Conservation (phyloP, 2,888 invertebrate genomes). For the Rotaria macrura region DNA sequence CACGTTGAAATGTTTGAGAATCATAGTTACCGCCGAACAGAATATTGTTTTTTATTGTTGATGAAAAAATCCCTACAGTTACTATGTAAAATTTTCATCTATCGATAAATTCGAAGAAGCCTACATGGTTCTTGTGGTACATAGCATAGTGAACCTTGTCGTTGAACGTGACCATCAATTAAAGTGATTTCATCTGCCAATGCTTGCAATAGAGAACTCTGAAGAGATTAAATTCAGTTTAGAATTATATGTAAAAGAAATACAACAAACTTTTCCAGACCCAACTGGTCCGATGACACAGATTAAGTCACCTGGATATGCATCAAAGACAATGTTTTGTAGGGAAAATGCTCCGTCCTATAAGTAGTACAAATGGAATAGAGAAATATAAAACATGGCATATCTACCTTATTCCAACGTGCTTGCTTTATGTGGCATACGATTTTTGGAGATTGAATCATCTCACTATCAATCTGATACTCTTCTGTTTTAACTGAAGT, state of each 20-base stretch:
- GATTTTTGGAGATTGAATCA: neutral
- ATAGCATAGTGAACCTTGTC: conserved; percentile 60
- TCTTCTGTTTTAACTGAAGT: neutral
- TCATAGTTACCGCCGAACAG: conserved; percentile 67
- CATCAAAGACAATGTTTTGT: neutral
- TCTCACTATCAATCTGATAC: no score
- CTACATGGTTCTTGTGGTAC: conserved; percentile 65
- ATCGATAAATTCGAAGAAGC: no score
- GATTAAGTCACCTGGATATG: neutral
- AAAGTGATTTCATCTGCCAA: conserved; percentile 62
- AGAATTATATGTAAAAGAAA: no score
- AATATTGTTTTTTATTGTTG: conserved; percentile 77
- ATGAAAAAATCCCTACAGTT: conserved; percentile 57
- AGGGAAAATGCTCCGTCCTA: neutral
- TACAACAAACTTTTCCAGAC: conserved; percentile 37
- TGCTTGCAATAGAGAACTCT: conserved; percentile 52
- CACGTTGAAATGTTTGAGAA: conserved; percentile 51
- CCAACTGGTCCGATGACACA: neutral
- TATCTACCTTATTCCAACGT: neutral
- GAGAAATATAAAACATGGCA: neutral
- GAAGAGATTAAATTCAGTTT: neutral
- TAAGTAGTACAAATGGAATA: neutral
- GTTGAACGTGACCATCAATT: conserved; percentile 55
- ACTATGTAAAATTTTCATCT: neutral
- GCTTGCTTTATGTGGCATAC: neutral